These are phyloP conservation scores for Athalia circularis DNA, from an alignment of 2,888 invertebrate species.

Conservation along the genomic window DNA sequence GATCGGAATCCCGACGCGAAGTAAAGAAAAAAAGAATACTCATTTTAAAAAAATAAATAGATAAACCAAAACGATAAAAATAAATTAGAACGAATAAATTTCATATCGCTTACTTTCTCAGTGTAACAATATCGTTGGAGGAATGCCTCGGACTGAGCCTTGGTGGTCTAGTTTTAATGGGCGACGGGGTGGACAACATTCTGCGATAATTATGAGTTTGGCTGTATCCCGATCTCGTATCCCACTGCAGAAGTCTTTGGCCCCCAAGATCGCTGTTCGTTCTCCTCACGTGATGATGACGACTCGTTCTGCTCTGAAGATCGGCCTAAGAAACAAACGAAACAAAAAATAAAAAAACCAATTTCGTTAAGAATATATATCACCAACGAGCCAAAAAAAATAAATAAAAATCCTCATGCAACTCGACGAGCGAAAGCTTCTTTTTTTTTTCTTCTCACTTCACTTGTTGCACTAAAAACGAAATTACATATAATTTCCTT, in stretches of 20 bases:
- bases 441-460: too few relatives aligned
- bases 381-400: background rate
- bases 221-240: slow-evolving; percentile 70
- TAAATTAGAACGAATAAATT: background rate
- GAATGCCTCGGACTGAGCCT: slow-evolving; percentile 74
- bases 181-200: slow-evolving; percentile 75
- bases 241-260: slow-evolving; percentile 77
- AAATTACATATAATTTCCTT: too few relatives aligned
- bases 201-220: slow-evolving; percentile 74
- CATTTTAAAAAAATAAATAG: background rate
- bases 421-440: too few relatives aligned
- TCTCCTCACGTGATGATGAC: slow-evolving; percentile 76
- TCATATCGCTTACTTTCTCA: slow-evolving; percentile 63
- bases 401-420: background rate
- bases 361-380: background rate
- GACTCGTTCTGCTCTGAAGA: slow-evolving; percentile 73
- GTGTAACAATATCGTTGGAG: slow-evolving; percentile 72
- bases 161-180: slow-evolving; percentile 74
- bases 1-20: background rate
- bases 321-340: slow-evolving; percentile 74
- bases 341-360: background rate
- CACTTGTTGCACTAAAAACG: too few relatives aligned
- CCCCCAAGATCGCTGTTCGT: slow-evolving; percentile 79
- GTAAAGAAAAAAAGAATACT: too few relatives aligned
- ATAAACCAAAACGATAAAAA: background rate